phyloP scores from a whole-genome alignment of 2,797 vertebrate species.

The Protosalanx chinensis region DNA sequence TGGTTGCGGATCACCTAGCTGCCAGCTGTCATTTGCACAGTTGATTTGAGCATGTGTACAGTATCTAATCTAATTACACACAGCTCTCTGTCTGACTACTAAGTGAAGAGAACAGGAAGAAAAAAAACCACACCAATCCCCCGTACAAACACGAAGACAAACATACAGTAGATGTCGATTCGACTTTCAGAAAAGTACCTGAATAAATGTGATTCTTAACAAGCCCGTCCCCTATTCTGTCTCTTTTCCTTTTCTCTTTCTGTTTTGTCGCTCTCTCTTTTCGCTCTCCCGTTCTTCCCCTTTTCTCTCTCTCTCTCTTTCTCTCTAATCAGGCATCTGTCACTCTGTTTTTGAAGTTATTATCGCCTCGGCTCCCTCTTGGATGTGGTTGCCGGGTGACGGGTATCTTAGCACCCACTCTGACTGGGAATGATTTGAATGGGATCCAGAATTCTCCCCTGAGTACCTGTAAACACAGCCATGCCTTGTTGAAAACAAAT shows the following conservation, averaged over 20 bases:
- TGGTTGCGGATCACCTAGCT: slow-evolving; percentile 68
- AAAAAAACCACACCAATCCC: slow-evolving; percentile 29
- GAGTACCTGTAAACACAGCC: slow-evolving; percentile 99
- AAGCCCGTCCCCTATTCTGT: slow-evolving; percentile 76
- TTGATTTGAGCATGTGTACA: slow-evolving; percentile 91
- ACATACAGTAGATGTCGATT: slow-evolving; percentile 69
- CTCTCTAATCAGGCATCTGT: slow-evolving; percentile 99
- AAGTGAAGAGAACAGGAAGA: slow-evolving; percentile 68
- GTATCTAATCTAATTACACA: slow-evolving; percentile 91
- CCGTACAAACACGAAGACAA: slow-evolving; percentile 48
- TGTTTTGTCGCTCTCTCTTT: slow-evolving; percentile 53
- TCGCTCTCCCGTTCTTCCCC: slow-evolving; percentile 77
- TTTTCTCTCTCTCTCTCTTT: slow-evolving; percentile 78
- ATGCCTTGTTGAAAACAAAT: slow-evolving; percentile 99
- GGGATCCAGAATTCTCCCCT: slow-evolving; percentile 99
- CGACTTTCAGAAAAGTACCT: slow-evolving; percentile 97
- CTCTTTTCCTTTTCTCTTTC: slow-evolving; percentile 74
- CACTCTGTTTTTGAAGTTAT: slow-evolving; percentile 99
- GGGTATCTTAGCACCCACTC: slow-evolving; percentile 99
- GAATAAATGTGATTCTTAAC: slow-evolving; percentile 98
- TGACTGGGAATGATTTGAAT: slow-evolving; percentile 99
- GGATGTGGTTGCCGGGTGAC: slow-evolving; percentile 99
- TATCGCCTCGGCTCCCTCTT: slow-evolving; percentile 99
- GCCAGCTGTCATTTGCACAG: slow-evolving; percentile 82
- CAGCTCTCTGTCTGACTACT: slow-evolving; percentile 86